Evolutionary conservation across 1,140 invertebrate genomes (phyloP).

Genomic region (Drosophila littoralis): DNA sequence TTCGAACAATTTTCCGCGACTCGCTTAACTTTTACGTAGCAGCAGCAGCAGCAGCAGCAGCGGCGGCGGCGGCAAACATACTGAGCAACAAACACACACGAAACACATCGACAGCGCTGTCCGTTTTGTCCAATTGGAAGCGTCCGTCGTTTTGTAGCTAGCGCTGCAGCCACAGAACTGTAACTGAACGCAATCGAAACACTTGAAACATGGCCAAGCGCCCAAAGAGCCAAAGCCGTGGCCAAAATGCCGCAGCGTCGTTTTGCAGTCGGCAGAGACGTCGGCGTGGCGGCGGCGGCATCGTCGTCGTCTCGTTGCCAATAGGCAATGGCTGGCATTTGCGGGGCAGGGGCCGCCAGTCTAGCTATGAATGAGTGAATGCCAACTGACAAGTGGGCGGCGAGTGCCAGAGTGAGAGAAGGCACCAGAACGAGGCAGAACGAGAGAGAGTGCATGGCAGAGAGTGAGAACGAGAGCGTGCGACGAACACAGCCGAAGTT

Average conservation of each 20-base stretch:
- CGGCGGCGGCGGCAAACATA: neutral
- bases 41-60: neutral
- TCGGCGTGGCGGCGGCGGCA: constrained; percentile 16
- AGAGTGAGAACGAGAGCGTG: constrained; percentile 17
- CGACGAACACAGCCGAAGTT: constrained; percentile 44
- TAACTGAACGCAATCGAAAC: constrained; percentile 58
- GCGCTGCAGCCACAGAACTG: constrained; percentile 67
- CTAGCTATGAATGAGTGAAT: constrained; percentile 79
- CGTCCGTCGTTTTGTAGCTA: constrained; percentile 58
- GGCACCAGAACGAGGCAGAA: constrained; percentile 7
- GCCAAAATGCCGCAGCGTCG: constrained; percentile 77
- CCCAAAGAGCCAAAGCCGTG: constrained; percentile 57
- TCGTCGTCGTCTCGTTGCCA: constrained; percentile 50
- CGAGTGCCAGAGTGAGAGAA: constrained; percentile 38
- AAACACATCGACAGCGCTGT: neutral
- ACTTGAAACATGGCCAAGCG: constrained; percentile 68
- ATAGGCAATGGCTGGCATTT: constrained; percentile 56
- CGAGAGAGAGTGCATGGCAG: constrained; percentile 10
- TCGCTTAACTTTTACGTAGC: constrained; percentile 38
- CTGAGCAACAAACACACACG: constrained; percentile 3
- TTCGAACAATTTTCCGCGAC: constrained; percentile 38
- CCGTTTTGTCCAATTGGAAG: constrained; percentile 13
- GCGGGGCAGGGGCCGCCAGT: constrained; percentile 32
- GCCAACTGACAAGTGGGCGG: constrained; percentile 72
- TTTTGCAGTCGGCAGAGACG: constrained; percentile 38